Base-by-base conservation (phyloP, 1,140 invertebrate species). In the Platyscapa corneri region DNA sequence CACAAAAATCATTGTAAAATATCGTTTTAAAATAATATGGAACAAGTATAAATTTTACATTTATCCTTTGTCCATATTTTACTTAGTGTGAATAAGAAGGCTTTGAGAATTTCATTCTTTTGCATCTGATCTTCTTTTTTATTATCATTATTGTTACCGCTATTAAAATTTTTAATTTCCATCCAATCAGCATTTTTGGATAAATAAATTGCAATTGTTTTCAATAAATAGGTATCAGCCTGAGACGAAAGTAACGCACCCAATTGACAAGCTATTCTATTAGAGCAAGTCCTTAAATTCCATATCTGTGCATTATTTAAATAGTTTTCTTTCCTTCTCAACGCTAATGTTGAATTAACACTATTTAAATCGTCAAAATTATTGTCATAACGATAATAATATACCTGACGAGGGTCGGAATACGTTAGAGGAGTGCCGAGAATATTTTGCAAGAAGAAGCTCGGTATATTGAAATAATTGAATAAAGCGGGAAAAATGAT, bases 201-300 rank as follows among this genome's bases (percentile, higher is more conserved):
- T 2, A 86, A 18, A 56, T 60, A 86, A 74, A 30, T n/a, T 3
- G 42, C 67, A 0, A 86, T 32, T 46, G 84, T 81, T 46, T 46
- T 18, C n/a, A 84, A 27, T 42, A 65, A 83, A 10, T 70, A 34
- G 0, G 18, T 23, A 16, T 39, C 49, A 1, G 37, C 70, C 0
- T 77, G 49, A 10, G n/a, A 70, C 1, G 76, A 74, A 0, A 88
- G 53, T n/a, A 88, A 89, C 0, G 85, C 86, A 1, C 88, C 90
- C 5, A 90, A 85, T 82, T 91, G 89, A 42, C 90, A 91, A 7
- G 88, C 87, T 5, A 88, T 75, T 82, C 89, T 88, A n/a, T 84
- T 90, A 3, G 90, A 88, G 37, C 90, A 91, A 0, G 46, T 0
- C n/a, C 76, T 60, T 23, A 86, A 34, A 27, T 86, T 81, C 81